Conservation (phyloP, 2,797 vertebrate species). For the Malacoraja senta region DNA sequence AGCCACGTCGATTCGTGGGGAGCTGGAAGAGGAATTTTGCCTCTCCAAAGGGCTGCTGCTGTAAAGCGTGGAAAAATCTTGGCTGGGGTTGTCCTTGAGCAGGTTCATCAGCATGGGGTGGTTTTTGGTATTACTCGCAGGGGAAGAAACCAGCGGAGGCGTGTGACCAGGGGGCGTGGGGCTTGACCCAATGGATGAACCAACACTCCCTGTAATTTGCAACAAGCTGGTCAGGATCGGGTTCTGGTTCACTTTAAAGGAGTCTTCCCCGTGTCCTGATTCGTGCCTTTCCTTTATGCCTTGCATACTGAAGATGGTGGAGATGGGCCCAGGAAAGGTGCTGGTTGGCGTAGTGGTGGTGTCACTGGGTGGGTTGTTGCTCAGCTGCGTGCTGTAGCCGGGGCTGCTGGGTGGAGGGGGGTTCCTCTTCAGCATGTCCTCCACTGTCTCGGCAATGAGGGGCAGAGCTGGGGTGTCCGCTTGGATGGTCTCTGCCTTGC, state of each 20-base stretch:
- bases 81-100: slow-evolving; percentile 91
- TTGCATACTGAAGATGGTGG: slow-evolving; percentile 77
- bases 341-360: slow-evolving; percentile 75
- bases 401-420: slow-evolving; percentile 90
- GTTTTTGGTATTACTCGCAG: slow-evolving; percentile 97
- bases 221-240: slow-evolving; percentile 94
- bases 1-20: slow-evolving; percentile 75
- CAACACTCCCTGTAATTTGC: slow-evolving; percentile 89
- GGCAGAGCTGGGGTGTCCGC: slow-evolving; percentile 94
- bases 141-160: slow-evolving; percentile 88
- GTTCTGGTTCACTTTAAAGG: slow-evolving; percentile 97
- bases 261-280: slow-evolving; percentile 80
- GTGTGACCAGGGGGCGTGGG: slow-evolving; percentile 90
- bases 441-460: slow-evolving; percentile 93
- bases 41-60: slow-evolving; percentile 87
- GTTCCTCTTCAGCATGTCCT: slow-evolving; percentile 97
- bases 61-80: slow-evolving; percentile 87
- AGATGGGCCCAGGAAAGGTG: slow-evolving; percentile 78
- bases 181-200: slow-evolving; percentile 74
- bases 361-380: slow-evolving; percentile 77
- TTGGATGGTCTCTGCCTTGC: slow-evolving; percentile 97
- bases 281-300: slow-evolving; percentile 73
- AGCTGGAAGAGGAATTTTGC: slow-evolving; percentile 89
- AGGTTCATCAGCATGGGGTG: slow-evolving; percentile 99
- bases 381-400: slow-evolving; percentile 80